Base-by-base conservation (phyloP, 2,888 invertebrate genomes). In the Xestia ashworthii region DNA sequence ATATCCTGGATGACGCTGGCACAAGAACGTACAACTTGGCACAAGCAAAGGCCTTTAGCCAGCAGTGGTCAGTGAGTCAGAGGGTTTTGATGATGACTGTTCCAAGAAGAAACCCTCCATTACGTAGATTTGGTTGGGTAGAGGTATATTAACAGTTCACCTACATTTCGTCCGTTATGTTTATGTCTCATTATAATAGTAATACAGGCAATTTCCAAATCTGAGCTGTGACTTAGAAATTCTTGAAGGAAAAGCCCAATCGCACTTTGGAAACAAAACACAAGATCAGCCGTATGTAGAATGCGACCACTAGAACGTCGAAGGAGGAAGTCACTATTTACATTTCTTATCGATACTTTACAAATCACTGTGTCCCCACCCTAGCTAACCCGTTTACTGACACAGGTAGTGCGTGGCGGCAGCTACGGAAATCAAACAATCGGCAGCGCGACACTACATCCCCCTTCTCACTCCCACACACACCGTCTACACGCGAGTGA, bases 361-460 rank as follows among this genome's bases (percentile, higher is more conserved):
- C n/a, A 12, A 25, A 48, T 14, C 1, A 69, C 8, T 9, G 1
- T n/a, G 19, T 72, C 74, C 71, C 90, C 82, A 75, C 91, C 46
- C 89, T 90, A 89, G 50, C 32, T 90, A 91, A 92, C 91, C 89
- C 88, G 89, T 92, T 91, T 90, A 91, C 87, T 85, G 89, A 89
- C 90, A 90, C 89, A 91, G 91, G 92, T 92, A 93, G 90, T 90
- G 91, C 89, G 88, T 89, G 83, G 87, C 80, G 80, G 78, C 85
- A 70, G 70, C 72, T 78, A 83, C 91, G 93, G 93, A 94, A 93
- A 94, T 94, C 94, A 93, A 93, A 94, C 93, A 93, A 93, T 94
- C 92, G 90, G 85, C 86, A 89, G 82, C 79, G 76, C 74, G 67
- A 76, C 84, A 82, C 53, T 74, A 62, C 78, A 48, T 72, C 50